A percentile compares a stretch with the other conserved stretches of the same genome.
Evolutionary conservation across 2,888 invertebrate genomes (phyloP).

Genomic region (Metallyticus violacea): DNA sequence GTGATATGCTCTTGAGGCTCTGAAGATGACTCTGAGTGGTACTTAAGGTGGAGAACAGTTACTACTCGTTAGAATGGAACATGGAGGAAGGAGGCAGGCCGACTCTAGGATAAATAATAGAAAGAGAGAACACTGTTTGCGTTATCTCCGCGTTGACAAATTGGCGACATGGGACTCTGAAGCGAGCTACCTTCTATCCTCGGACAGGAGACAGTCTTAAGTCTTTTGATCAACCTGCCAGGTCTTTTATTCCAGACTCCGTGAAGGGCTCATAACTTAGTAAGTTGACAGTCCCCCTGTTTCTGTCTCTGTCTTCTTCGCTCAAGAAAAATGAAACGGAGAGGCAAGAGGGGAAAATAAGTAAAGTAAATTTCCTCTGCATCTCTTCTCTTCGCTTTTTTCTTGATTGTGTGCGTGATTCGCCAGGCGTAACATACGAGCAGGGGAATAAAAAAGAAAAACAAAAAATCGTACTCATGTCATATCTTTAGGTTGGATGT

Average conservation of each 20-base stretch:
- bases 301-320: not conserved
- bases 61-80: conserved; percentile 25
- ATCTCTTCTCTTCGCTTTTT: not conserved
- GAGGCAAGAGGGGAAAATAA: not conserved
- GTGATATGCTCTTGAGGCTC: not conserved
- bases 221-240: conserved; percentile 1
- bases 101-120: conserved; percentile 24
- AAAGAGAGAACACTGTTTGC: conserved; percentile 22
- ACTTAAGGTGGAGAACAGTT: conserved; percentile 19
- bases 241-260: not conserved
- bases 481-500: not conserved
- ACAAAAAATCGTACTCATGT: not conserved
- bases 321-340: not conserved
- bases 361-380: not conserved
- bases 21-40: conserved; percentile 7
- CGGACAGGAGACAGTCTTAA: not conserved
- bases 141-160: conserved; percentile 29
- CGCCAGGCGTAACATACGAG: not conserved
- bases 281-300: not conserved
- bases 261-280: not conserved
- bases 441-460: not conserved
- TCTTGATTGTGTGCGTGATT: not conserved
- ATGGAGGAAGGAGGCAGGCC: not conserved
- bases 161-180: conserved; percentile 25
- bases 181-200: not conserved